Percentiles rank a stretch among this genome's conserved stretches.
phyloP scores from a whole-genome alignment of 2,113 vertebrate genomes.

The Myocastor coypus region DNA sequence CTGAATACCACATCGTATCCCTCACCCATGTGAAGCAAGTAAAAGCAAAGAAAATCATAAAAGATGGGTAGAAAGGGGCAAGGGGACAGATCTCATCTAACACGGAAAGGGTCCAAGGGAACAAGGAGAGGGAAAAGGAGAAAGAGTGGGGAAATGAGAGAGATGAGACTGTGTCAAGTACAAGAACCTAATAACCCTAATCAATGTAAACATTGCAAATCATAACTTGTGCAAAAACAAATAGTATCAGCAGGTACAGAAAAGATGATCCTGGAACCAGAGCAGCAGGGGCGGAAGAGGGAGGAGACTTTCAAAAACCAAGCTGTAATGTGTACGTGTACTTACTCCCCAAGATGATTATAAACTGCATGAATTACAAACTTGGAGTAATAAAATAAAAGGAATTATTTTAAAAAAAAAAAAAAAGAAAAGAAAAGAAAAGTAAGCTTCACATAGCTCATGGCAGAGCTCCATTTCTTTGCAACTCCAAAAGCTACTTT shows the following conservation, averaged over 20 bases:
- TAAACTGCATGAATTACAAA: background rate
- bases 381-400: background rate
- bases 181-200: background rate
- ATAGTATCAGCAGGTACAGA: background rate
- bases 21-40: background rate
- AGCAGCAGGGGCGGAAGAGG: background rate
- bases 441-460: background rate
- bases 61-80: background rate
- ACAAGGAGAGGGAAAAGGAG: background rate
- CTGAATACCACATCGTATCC: background rate
- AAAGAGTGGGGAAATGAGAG: background rate
- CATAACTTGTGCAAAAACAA: background rate
- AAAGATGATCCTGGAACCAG: background rate
- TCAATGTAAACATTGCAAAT: background rate
- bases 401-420: background rate
- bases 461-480: background rate
- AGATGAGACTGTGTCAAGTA: background rate
- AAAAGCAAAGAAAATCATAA: background rate
- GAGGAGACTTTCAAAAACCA: background rate
- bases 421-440: background rate
- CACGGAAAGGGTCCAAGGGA: background rate
- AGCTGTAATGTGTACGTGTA: background rate
- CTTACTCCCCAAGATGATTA: background rate
- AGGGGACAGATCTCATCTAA: background rate
- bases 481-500: background rate